These are phyloP conservation scores for Haliclona indistincta DNA, from an alignment of 37 sponge, comb jelly and placozoan genomes.

Conservation along the genomic window DNA sequence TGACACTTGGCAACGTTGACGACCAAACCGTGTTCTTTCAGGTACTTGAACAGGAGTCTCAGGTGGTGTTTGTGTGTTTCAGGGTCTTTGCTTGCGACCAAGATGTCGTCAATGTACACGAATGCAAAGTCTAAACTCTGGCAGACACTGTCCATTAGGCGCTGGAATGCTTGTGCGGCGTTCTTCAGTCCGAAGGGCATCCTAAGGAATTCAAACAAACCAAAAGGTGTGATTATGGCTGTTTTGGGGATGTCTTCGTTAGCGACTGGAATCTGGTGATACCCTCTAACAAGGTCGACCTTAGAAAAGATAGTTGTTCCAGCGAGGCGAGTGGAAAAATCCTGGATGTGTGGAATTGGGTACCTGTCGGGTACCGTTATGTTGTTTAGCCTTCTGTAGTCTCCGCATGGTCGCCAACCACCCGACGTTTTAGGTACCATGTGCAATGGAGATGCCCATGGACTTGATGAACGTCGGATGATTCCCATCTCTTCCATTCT, in stretches of 20 bases:
- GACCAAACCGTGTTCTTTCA: conserved; percentile 29
- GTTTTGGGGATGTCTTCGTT: conserved; percentile 28
- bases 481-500: conserved; percentile 35
- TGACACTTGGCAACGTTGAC: conserved; percentile 31
- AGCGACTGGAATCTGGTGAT: conserved; percentile 47
- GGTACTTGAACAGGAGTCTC: conserved; percentile 21
- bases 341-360: conserved; percentile 29
- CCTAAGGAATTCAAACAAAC: conserved; percentile 13
- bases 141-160: conserved; percentile 54
- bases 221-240: conserved; percentile 15
- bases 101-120: conserved; percentile 42
- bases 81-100: conserved; percentile 33
- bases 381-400: conserved; percentile 22
- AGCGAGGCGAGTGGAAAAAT: conserved; percentile 9
- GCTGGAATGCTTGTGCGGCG: conserved; percentile 45
- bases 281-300: conserved; percentile 18
- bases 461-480: conserved; percentile 31
- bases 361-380: conserved; percentile 38
- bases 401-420: conserved; percentile 60
- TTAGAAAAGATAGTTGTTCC: conserved; percentile 18
- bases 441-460: conserved; percentile 47
- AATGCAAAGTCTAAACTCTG: conserved; percentile 29
- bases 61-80: conserved; percentile 27
- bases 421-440: conserved; percentile 56
- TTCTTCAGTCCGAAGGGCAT: conserved; percentile 40